Conservation (phyloP, 2,888 invertebrate genomes). For the Cheilosia variabilis region DNA sequence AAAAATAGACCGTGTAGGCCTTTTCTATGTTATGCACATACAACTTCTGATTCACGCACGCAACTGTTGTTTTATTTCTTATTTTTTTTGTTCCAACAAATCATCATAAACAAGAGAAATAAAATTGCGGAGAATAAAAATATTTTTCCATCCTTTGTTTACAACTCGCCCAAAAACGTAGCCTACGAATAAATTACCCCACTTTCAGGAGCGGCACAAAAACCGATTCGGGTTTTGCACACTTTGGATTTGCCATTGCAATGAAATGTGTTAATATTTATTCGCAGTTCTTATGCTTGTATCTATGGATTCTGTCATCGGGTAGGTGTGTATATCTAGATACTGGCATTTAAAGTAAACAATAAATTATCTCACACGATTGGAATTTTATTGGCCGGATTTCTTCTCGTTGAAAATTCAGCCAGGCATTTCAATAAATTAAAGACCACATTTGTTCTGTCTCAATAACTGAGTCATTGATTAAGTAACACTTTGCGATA, state of each 20-base stretch:
- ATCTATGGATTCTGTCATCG: conserved; percentile 14
- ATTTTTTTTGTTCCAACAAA: too few species aligned
- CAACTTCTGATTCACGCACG: too few species aligned
- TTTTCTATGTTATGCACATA: too few species aligned
- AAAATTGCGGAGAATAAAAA: too few species aligned
- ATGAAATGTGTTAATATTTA: conserved; percentile 26
- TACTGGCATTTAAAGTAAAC: conserved; percentile 20
- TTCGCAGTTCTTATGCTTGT: conserved; percentile 8
- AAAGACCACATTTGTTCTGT: background rate
- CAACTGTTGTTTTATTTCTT: too few species aligned
- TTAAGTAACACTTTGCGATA: background rate
- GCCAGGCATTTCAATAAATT: conserved; percentile 38
- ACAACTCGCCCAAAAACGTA: background rate
- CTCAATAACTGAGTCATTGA: conserved; percentile 7
- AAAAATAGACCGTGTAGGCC: too few species aligned
- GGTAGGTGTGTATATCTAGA: background rate
- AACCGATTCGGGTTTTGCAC: conserved; percentile 5
- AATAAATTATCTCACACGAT: conserved; percentile 58
- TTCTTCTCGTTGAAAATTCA: conserved; percentile 17
- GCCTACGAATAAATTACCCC: background rate
- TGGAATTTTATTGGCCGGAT: conserved; percentile 39
- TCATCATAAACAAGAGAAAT: too few species aligned
- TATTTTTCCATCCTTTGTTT: too few species aligned
- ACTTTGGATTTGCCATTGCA: conserved; percentile 4
- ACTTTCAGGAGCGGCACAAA: background rate